Conservation (phyloP, 2,113 vertebrate genomes). For the Emydocephalus ijimae region DNA sequence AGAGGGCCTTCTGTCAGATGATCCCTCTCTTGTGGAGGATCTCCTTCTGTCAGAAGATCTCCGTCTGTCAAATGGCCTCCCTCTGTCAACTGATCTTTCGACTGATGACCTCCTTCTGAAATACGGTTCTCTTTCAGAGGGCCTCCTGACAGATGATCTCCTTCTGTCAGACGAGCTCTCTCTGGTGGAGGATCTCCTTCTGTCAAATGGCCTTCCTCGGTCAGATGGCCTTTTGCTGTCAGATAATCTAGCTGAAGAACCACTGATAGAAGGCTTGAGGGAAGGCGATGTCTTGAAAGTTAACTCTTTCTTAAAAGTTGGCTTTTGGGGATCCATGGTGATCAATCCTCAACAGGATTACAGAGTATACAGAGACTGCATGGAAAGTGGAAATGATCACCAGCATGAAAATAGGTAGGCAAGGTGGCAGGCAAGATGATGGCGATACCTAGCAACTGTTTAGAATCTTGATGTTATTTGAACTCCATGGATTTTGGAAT, state of each 20-base stretch:
- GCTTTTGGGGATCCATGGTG: not conserved
- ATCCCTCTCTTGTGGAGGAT: not conserved
- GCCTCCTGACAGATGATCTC: too few relatives aligned
- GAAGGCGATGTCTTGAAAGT: not conserved
- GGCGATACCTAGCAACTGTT: not conserved
- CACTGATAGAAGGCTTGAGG: not conserved
- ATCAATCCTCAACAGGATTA: not conserved
- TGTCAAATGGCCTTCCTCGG: too few relatives aligned
- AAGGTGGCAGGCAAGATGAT: too few relatives aligned
- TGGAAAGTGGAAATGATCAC: not conserved
- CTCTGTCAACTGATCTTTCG: not conserved
- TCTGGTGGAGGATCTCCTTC: not conserved
- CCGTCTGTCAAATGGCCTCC: not conserved
- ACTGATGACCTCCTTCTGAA: too few relatives aligned
- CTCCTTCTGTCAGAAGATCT: not conserved
- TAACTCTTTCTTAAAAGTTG: not conserved
- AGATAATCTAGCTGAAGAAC: not conserved
- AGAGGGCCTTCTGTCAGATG: not conserved
- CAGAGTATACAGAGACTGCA: not conserved
- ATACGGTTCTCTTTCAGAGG: too few relatives aligned
- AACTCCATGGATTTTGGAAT: constrained; percentile 4
- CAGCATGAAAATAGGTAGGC: not conserved
- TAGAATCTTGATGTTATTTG: not conserved
- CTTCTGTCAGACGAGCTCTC: not conserved
- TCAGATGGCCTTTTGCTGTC: not conserved